Conservation (phyloP, 2,797 vertebrate genomes). For the Ficedula albicollis region DNA sequence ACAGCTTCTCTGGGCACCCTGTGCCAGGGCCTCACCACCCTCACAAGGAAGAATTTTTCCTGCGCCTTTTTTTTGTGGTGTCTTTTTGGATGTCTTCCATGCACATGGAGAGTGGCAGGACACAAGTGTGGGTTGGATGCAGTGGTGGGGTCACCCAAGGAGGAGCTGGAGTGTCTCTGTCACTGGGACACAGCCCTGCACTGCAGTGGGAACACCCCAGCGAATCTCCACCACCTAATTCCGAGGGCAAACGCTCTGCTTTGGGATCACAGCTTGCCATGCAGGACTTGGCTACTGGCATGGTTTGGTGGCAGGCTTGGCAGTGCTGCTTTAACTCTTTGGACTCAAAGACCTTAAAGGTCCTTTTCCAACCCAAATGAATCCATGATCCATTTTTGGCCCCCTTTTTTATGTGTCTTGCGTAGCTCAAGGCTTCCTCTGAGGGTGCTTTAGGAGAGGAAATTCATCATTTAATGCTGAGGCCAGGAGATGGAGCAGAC, state of each 20-base stretch:
- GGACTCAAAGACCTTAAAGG: not conserved
- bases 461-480: not conserved
- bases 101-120: not conserved
- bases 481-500: not conserved
- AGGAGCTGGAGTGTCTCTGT: not conserved
- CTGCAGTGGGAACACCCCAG: not conserved
- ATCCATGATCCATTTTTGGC: not conserved
- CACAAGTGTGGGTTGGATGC: not conserved
- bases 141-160: not conserved
- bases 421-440: not conserved
- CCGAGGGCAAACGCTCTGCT: not conserved
- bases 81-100: not conserved
- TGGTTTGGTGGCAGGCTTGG: not conserved
- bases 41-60: not conserved
- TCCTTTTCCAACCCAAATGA: not conserved
- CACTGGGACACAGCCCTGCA: not conserved
- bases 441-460: not conserved
- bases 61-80: too few species aligned
- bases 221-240: not conserved
- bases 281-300: not conserved
- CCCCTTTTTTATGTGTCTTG: not conserved
- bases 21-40: rapidly evolving
- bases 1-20: not conserved
- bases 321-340: not conserved
- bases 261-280: not conserved